Evolutionary conservation across 2,888 invertebrate genomes (phyloP).

Genomic region (Conchocele bisecta): DNA sequence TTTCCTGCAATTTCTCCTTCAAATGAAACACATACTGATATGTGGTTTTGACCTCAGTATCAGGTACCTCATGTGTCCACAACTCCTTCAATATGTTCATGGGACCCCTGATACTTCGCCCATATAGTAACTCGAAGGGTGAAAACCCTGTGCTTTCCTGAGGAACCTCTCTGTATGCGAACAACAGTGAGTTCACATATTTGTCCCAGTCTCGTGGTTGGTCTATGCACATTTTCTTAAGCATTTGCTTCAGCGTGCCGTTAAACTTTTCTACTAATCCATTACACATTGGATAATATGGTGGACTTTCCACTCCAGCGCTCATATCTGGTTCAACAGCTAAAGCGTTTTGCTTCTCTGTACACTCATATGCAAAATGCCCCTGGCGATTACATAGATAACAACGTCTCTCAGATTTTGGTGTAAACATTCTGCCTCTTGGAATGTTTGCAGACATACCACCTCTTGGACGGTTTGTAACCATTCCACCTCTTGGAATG

Average conservation of each 20-base stretch:
- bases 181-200: constrained; percentile 37
- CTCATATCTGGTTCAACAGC: constrained; percentile 17
- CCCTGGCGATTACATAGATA: constrained; percentile 4
- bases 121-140: constrained; percentile 52
- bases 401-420: background rate
- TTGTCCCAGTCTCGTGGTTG: constrained; percentile 42
- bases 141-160: constrained; percentile 43
- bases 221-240: constrained; percentile 25
- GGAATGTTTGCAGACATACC: too few relatives aligned
- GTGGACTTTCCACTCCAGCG: constrained; percentile 35
- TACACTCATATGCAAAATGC: constrained; percentile 7
- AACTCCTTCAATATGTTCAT: constrained; percentile 47
- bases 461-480: too few relatives aligned
- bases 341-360: background rate
- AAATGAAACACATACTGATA: constrained; percentile 25
- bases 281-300: constrained; percentile 50
- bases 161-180: constrained; percentile 44
- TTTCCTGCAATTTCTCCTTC: constrained; percentile 17
- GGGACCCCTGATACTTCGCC: constrained; percentile 45
- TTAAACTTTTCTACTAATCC: constrained; percentile 54
- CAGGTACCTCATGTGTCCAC: constrained; percentile 36
- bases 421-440: background rate
- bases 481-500: too few relatives aligned
- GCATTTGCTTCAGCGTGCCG: constrained; percentile 48
- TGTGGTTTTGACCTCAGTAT: constrained; percentile 24